Base-by-base conservation (phyloP, 2,113 vertebrate species). In the Excalfactoria chinensis region DNA sequence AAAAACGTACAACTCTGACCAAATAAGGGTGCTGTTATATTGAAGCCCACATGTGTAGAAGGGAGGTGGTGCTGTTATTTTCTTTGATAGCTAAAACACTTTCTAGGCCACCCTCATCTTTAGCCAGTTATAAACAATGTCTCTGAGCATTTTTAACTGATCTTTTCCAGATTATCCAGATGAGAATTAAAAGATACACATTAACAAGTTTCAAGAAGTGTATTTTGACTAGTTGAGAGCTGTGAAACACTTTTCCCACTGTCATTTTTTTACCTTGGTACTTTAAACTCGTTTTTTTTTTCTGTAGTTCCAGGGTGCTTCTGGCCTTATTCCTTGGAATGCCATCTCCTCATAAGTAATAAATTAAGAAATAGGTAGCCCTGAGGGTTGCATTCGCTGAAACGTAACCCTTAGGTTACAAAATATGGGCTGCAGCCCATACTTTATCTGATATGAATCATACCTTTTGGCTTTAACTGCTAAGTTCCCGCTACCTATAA, bases 371-470 rank as follows among this genome's bases (percentile, higher is more conserved):
- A 85, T 32, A 83, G 37, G 60, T 83, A 89, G 40, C 56, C 72
- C 34, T 86, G 55, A 91, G 68, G 26, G 66, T 92, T 95, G 78
- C 19, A 86, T 88, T 97, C 94, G 87, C 82, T 79, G 90, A 58
- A 58, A 58, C 10, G 32, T n/a, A 58, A 58, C 55, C 55, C 32
- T 58, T 58, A n/a, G 55, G 55, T n/a, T 58, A 58, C 55, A n/a
- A 58, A 32, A n/a, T 58, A 58, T 58, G 55, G 18, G 32, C 18
- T 58, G 73, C 85, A 84, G 34, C 71, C 53, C 25, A 41, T 86
- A 59, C 72, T 86, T 86, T 74, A 78, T 73, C 71, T 85, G 37
- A 68, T 72, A 88, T 72, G 48, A 86, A 82, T 90, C 58, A 69
- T 62, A 92, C 75, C 55, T 95, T 87, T 88, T 82, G 44, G 63